phyloP scores from a whole-genome alignment of 1,140 invertebrate genomes.

The Medauroidea extradentata region DNA sequence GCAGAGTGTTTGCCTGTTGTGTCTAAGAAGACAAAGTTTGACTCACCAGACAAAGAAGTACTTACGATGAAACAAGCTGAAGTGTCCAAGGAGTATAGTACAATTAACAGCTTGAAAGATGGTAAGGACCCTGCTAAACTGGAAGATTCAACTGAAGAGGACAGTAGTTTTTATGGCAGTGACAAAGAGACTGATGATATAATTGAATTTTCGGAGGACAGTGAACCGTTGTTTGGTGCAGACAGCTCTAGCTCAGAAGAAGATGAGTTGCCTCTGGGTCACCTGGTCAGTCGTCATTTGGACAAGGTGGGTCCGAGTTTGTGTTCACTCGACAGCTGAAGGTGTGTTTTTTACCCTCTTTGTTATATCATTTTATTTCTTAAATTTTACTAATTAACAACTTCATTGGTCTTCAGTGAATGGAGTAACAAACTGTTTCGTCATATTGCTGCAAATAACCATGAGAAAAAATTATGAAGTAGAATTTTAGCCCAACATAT shows the following conservation, averaged over 20 bases:
- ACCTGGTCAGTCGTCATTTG: slow-evolving; percentile 8
- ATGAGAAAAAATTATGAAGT: no score
- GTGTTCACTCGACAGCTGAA: neutral
- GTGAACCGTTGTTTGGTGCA: slow-evolving; percentile 28
- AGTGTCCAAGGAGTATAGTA: slow-evolving; percentile 32
- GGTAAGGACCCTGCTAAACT: neutral
- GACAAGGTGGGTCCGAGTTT: slow-evolving; percentile 12
- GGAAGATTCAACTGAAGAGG: slow-evolving; percentile 34
- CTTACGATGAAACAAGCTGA: slow-evolving; percentile 31
- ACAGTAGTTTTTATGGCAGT: slow-evolving; percentile 58
- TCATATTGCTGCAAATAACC: no score
- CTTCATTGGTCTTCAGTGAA: neutral
- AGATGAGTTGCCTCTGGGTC: slow-evolving; percentile 7
- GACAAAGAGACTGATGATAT: slow-evolving; percentile 62
- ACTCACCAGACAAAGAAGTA: slow-evolving; percentile 26
- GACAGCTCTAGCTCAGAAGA: slow-evolving; percentile 28
- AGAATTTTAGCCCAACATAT: no score
- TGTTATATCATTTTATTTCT: neutral
- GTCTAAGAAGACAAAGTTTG: no score
- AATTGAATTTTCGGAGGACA: slow-evolving; percentile 65
- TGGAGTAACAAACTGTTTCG: no score
- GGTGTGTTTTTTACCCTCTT: neutral
- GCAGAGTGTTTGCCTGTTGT: neutral
- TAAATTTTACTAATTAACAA: neutral
- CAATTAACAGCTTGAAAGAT: slow-evolving; percentile 24